Evolutionary conservation across 2,113 vertebrate species (phyloP).

Genomic region (Microcebus lehilahytsara): DNA sequence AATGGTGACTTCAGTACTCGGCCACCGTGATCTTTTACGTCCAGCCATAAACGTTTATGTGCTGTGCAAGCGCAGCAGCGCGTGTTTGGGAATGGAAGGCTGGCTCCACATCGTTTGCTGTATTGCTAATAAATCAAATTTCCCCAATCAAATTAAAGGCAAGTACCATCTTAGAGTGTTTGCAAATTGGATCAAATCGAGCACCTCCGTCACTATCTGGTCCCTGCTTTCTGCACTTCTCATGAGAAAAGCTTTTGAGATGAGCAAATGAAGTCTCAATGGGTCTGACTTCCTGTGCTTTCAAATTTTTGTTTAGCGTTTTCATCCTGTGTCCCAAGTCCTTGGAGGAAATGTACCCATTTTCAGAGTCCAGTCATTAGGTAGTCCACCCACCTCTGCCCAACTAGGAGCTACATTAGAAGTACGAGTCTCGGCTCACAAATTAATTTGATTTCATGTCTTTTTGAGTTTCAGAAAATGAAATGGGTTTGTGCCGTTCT

Average conservation of each 20-base stretch:
- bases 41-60: slow-evolving; percentile 41
- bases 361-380: not conserved
- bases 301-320: not conserved
- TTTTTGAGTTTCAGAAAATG: slow-evolving; percentile 65
- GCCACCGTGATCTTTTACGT: not conserved
- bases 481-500: slow-evolving; percentile 49
- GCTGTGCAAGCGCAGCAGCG: slow-evolving; percentile 45
- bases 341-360: not conserved
- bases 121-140: slow-evolving; percentile 39
- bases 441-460: slow-evolving; percentile 66
- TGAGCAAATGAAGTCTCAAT: not conserved
- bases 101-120: slow-evolving; percentile 19
- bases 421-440: not conserved
- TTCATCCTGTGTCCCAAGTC: not conserved
- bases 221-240: not conserved
- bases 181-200: not conserved
- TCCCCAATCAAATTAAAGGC: slow-evolving; percentile 32
- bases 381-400: not conserved
- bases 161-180: not conserved
- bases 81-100: slow-evolving; percentile 41
- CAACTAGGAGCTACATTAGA: not conserved
- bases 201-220: not conserved
- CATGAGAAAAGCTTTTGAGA: not conserved
- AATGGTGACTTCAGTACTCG: fast-evolving
- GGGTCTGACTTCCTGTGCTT: not conserved